Evolutionary conservation across 2,888 invertebrate genomes (phyloP), one percentile per base, ranked within the genome.

Genomic region (Callosobruchus maculatus): DNA sequence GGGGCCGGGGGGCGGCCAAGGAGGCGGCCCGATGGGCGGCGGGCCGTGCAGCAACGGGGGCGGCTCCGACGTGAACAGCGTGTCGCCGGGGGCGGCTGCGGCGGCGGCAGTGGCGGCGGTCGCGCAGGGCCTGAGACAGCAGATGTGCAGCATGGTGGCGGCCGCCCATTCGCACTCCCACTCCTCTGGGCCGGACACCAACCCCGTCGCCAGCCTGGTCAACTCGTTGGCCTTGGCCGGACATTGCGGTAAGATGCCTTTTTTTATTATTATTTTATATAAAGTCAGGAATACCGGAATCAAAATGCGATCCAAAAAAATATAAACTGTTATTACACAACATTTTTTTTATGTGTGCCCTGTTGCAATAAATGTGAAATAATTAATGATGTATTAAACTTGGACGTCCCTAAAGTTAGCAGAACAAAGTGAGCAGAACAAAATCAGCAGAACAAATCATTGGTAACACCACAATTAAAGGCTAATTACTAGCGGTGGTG

Each of bases 51-150:
- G 90, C 87, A 81, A 87, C 82, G 85, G 90, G 89, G 85, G 89
- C 86, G 90, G 90, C 71, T 89, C 90, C 74, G 90, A 90, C 82
- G 88, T 89, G 71, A 90, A 89, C 79, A 89, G 89, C 78, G 89
- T 90, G 76, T 92, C 92, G 3, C 92, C 92, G 72, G 91, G 91
- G 73, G 93, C 93, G 18, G 94, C 95, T 21, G 92, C 93, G 70
- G 94, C 95, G 72, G 95, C 95, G 66, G 95, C 95, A 67, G 95
- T 95, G 68, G 95, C 95, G 18, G 94, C 94, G 21, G 95, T 95
- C 73, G 95, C 95, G 20, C 95, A 95, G 88, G 94, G 94, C 69
- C 89, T 95, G 74, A 91, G 95, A 72, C 95, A 95, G 80, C 95
- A 95, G 87, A 95, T 95, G 94, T 93, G 93, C 90, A 93, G 91